Base-by-base conservation (phyloP, 2,797 vertebrate species). In the Phalanger gymnotis region DNA sequence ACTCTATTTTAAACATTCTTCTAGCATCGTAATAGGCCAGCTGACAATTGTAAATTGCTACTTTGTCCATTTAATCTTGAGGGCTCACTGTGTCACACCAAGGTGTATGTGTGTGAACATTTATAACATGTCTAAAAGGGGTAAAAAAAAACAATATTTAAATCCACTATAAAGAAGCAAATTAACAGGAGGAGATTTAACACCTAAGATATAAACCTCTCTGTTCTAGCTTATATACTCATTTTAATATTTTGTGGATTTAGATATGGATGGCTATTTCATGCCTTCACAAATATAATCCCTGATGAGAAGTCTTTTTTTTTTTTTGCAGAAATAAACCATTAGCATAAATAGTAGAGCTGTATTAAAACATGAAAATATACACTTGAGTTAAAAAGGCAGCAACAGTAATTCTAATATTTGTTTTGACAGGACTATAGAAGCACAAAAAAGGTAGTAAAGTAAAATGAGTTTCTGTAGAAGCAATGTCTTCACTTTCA, bases 381-480 rank as follows among this genome's bases (percentile, higher is more conserved):
- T 19, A 57, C 0, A 40, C 55, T 92, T 95, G 92, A 96, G 40
- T 56, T 57, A 54, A 40, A 91, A 95, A 54, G 57, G n/a, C 4
- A 91, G 52, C 27, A 91, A 57, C 40, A 96, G 90, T 90, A 89
- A 27, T 54, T 95, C 61, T 0, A 3, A 1, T 25, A 91, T 93
- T 90, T 94, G 30, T 87, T 95, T 91, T 93, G 87, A 94, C 54
- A 94, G 95, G 87, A 6, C 61, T 31, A 90, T 92, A 89, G 27
- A 93, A 93, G 58, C n/a, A 91, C 7, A 92, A 93, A 95, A 73
- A 90, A 81, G 5, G 55, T 13, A 93, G 54, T 87, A 87, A 96
- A 96, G 31, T 93, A 93, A 81, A 92, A 95, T 94, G 56, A 94
- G 57, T 13, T 28, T 31, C 54, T 91, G 30, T 34, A 31, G 94